These are phyloP conservation scores for Trachythela sp. DNA, from an alignment of 64 coral and sea anemone species.

Conservation along the genomic window DNA sequence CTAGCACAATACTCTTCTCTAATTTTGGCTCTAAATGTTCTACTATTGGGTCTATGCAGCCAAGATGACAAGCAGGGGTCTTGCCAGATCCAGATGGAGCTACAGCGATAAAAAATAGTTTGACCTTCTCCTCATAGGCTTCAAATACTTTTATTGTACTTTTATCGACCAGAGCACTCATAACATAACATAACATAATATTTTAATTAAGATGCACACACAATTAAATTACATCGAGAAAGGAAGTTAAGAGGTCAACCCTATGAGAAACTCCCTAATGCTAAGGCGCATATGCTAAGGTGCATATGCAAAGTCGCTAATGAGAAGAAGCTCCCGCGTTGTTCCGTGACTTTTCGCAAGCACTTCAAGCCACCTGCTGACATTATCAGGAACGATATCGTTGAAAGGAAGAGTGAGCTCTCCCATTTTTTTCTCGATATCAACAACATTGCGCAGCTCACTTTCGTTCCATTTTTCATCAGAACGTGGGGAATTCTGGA, in stretches of 20 bases:
- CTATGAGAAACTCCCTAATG: too few relatives aligned
- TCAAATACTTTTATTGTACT: slow-evolving; percentile 52
- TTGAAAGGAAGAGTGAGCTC: neutral
- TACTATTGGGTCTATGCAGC: slow-evolving; percentile 33
- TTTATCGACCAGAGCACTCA: slow-evolving; percentile 53
- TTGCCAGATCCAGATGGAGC: too few relatives aligned
- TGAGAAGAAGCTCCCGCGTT: slow-evolving; percentile 23
- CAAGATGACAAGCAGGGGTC: slow-evolving; percentile 37
- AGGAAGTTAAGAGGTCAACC: too few relatives aligned
- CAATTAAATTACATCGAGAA: too few relatives aligned
- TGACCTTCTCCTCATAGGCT: slow-evolving; percentile 14
- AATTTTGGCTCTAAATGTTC: slow-evolving; percentile 43
- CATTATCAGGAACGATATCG: neutral
- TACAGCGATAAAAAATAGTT: slow-evolving; percentile 46
- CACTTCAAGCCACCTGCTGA: neutral
- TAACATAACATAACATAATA: too few relatives aligned
- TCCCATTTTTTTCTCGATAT: neutral
- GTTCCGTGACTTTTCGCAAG: slow-evolving; percentile 4
- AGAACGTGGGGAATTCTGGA: too few relatives aligned
- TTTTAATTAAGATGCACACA: too few relatives aligned
- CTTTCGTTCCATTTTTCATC: too few relatives aligned
- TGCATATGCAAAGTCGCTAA: slow-evolving; percentile 33
- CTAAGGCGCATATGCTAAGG: too few relatives aligned
- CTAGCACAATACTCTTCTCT: slow-evolving; percentile 17
- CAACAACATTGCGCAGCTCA: neutral